These are phyloP conservation scores for Caenorhabditis wallacei DNA, from an alignment of 2,888 invertebrate species.

Conservation along the genomic window DNA sequence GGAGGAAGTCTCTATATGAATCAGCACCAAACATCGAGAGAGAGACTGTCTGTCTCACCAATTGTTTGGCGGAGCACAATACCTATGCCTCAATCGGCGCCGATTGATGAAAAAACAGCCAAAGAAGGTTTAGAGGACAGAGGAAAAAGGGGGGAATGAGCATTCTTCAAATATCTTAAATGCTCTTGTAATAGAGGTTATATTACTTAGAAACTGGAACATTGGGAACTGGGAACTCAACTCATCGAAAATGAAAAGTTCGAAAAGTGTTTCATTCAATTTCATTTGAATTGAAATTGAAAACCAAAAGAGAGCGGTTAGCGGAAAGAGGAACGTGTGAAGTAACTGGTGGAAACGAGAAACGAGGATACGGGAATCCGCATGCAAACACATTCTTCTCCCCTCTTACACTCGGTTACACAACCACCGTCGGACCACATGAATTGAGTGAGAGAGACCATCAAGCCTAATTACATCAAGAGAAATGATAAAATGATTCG, in stretches of 20 bases:
- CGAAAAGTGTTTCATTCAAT: slow-evolving; percentile 12
- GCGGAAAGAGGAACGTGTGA: slow-evolving; percentile 41
- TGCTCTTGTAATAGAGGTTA: background rate
- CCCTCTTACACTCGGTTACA: slow-evolving; percentile 52
- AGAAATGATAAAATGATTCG: slow-evolving; percentile 62
- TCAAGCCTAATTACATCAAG: slow-evolving; percentile 56
- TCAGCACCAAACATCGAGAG: slow-evolving; percentile 36
- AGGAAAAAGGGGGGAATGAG: background rate
- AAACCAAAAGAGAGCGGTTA: slow-evolving; percentile 19
- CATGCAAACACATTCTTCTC: slow-evolving; percentile 56
- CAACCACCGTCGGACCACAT: slow-evolving; percentile 40
- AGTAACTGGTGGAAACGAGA: slow-evolving; percentile 6
- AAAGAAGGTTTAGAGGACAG: background rate
- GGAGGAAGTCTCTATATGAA: too few relatives aligned
- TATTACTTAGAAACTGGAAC: slow-evolving; percentile 1
- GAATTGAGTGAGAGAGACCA: slow-evolving; percentile 26
- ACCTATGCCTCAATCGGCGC: too few relatives aligned
- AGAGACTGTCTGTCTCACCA: slow-evolving; percentile 17
- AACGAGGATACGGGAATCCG: slow-evolving; percentile 14
- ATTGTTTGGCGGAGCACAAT: slow-evolving; percentile 41
- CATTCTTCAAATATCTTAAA: background rate
- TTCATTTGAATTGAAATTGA: slow-evolving; percentile 53
- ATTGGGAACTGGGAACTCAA: slow-evolving; percentile 17
- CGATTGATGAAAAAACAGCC: slow-evolving; percentile 21
- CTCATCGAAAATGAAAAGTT: slow-evolving; percentile 30